Percentiles rank a stretch among this genome's conserved stretches.
phyloP scores from a whole-genome alignment of 2,888 invertebrate species.

The Parnassius orleans region DNA sequence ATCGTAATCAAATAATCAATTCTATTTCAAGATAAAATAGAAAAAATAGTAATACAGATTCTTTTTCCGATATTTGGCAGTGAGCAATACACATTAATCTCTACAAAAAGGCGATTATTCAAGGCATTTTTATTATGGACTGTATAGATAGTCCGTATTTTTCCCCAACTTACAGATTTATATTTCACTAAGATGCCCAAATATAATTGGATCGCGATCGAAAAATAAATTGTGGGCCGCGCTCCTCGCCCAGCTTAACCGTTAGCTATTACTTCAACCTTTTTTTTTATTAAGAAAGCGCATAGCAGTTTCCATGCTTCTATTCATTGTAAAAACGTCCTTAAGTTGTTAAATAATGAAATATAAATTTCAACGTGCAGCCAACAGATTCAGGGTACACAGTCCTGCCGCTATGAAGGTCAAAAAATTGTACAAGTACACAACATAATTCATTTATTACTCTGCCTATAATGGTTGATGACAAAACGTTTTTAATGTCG shows the following conservation, averaged over 20 bases:
- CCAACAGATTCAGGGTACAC: too few relatives aligned
- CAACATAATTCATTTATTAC: too few relatives aligned
- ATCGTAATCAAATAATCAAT: too few relatives aligned
- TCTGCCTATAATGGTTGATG: too few relatives aligned
- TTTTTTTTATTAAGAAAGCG: conserved; percentile 62
- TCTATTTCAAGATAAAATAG: background rate
- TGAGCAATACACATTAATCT: conserved; percentile 18
- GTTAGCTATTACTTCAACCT: conserved; percentile 46
- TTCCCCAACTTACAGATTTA: conserved; percentile 47
- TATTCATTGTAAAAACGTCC: background rate
- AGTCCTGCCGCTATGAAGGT: too few relatives aligned
- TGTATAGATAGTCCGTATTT: conserved; percentile 13
- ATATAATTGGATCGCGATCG: conserved; percentile 71
- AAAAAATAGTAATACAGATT: background rate
- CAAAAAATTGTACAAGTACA: too few relatives aligned
- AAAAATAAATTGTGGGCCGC: conserved; percentile 63
- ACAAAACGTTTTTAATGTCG: too few relatives aligned
- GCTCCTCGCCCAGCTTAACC: conserved; percentile 36
- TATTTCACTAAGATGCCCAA: conserved; percentile 62
- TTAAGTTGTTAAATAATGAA: too few relatives aligned
- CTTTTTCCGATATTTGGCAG: background rate
- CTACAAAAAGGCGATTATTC: conserved; percentile 15
- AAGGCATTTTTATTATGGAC: conserved; percentile 15
- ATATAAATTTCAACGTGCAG: too few relatives aligned
- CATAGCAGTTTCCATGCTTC: conserved; percentile 19